Evolutionary conservation across 2,113 vertebrate genomes (phyloP).

Genomic region (Oostethus manadensis): DNA sequence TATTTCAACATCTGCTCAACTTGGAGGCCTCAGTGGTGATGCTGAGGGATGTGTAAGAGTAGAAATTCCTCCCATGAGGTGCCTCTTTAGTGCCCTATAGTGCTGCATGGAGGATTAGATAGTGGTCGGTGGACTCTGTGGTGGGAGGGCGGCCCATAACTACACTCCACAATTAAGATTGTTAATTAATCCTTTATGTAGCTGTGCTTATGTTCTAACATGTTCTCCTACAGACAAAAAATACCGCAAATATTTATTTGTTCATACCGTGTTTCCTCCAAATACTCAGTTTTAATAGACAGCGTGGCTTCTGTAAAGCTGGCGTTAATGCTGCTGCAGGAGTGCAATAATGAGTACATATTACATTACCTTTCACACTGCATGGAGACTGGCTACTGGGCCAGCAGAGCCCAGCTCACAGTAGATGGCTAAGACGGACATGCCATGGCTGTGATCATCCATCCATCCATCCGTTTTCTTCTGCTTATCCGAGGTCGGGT

Average conservation of each 20-base stretch:
- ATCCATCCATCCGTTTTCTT: too few relatives aligned
- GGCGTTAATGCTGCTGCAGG: too few relatives aligned
- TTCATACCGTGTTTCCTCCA: too few relatives aligned
- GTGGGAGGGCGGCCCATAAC: not conserved
- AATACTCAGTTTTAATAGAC: too few relatives aligned
- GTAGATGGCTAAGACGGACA: too few relatives aligned
- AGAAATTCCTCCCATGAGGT: not conserved
- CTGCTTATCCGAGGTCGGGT: too few relatives aligned
- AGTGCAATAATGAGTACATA: too few relatives aligned
- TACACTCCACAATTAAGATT: constrained; percentile 9
- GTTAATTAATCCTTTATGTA: constrained; percentile 5
- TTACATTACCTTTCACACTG: too few relatives aligned
- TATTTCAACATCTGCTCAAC: not conserved
- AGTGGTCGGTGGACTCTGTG: constrained; percentile 1
- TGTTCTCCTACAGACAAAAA: not conserved
- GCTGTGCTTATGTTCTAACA: not conserved
- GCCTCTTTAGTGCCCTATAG: not conserved
- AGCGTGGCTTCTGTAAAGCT: too few relatives aligned
- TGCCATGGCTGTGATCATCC: too few relatives aligned
- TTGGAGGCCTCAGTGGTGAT: not conserved
- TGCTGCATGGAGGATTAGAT: not conserved
- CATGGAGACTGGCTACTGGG: too few relatives aligned
- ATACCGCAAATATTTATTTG: not conserved
- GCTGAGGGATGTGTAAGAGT: not conserved
- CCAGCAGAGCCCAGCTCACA: too few relatives aligned